Evolutionary conservation across 2,888 invertebrate species (phyloP).

Genomic region (Pyrocoelia pectoralis): DNA sequence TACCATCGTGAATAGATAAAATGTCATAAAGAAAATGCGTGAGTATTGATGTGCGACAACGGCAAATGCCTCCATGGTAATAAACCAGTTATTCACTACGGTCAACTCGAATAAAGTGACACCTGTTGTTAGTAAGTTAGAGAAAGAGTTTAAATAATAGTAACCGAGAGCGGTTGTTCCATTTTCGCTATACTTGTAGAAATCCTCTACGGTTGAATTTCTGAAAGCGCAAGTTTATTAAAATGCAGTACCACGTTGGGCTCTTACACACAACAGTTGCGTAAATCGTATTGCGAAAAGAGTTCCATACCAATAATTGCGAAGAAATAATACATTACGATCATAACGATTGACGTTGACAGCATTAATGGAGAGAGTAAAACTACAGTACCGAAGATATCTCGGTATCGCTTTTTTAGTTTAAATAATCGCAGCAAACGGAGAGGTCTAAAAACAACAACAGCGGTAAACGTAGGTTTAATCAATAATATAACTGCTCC

Average conservation of each 20-base stretch:
- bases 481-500: slow-evolving; percentile 73
- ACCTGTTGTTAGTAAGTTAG: slow-evolving; percentile 74
- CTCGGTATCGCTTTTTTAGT: slow-evolving; percentile 81
- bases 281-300: slow-evolving; percentile 77
- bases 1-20: slow-evolving; percentile 89
- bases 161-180: slow-evolving; percentile 77
- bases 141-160: slow-evolving; percentile 86
- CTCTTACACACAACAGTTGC: slow-evolving; percentile 81
- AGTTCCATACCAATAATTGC: slow-evolving; percentile 91
- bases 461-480: slow-evolving; percentile 73
- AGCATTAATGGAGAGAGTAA: slow-evolving; percentile 84
- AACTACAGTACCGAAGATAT: slow-evolving; percentile 84
- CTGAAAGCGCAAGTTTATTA: slow-evolving; percentile 58
- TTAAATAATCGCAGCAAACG: slow-evolving; percentile 77
- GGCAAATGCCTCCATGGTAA: slow-evolving; percentile 88
- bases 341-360: slow-evolving; percentile 83
- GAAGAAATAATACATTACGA: slow-evolving; percentile 87
- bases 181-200: slow-evolving; percentile 76
- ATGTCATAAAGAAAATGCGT: slow-evolving; percentile 86
- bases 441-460: slow-evolving; percentile 77
- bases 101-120: slow-evolving; percentile 90
- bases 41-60: slow-evolving; percentile 75
- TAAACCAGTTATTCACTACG: slow-evolving; percentile 93
- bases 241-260: not conserved
- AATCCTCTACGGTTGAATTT: slow-evolving; percentile 85